phyloP scores from a whole-genome alignment of 2,797 vertebrate genomes.

The Eptatretus atami region DNA sequence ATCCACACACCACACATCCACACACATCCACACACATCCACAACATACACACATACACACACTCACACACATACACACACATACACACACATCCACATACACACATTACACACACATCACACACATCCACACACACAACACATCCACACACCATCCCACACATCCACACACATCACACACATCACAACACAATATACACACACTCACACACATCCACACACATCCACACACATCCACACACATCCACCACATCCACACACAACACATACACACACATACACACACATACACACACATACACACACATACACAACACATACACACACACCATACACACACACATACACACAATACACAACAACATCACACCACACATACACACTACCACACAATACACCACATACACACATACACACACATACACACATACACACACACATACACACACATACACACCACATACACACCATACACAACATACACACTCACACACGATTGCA shows the following conservation, averaged over 20 bases:
- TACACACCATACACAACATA: neutral
- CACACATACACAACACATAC: neutral
- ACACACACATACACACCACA: neutral
- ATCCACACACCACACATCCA: neutral
- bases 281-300: neutral
- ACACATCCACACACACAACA: neutral
- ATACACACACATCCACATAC: neutral
- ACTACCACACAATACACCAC: neutral
- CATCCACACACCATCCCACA: too few relatives aligned
- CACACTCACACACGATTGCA: neutral
- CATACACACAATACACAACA: neutral
- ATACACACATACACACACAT: neutral
- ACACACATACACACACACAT: neutral
- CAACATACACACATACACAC: too few relatives aligned
- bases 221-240: neutral
- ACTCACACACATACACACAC: neutral
- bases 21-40: neutral
- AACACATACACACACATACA: neutral
- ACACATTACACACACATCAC: neutral
- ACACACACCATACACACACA: neutral
- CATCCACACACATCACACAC: neutral
- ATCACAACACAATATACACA: neutral
- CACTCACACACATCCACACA: neutral
- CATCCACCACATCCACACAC: too few relatives aligned
- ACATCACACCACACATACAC: too few relatives aligned